A percentile compares a stretch with the other conserved stretches of the same genome.
phyloP scores from a whole-genome alignment of 2,797 vertebrate species.

The Darevskia nairensis region DNA sequence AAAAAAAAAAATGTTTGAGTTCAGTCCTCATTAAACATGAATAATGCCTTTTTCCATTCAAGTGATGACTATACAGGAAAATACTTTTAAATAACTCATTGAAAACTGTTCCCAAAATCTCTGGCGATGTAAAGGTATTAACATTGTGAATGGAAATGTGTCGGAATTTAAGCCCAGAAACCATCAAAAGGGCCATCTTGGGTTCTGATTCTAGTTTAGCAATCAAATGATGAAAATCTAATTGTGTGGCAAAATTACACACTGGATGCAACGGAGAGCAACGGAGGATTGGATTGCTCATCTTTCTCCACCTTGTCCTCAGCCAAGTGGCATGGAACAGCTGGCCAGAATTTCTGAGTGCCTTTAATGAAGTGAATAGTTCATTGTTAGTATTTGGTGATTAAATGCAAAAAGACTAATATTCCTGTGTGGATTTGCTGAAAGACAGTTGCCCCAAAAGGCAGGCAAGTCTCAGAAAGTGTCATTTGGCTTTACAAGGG shows the following conservation, averaged over 20 bases:
- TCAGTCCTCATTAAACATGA: not conserved
- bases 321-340: constrained; percentile 89
- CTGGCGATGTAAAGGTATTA: constrained; percentile 1
- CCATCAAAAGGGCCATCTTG: constrained; percentile 11
- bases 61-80: not conserved
- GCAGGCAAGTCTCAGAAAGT: constrained; percentile 28
- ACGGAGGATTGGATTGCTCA: constrained; percentile 83
- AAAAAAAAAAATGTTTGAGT: not conserved
- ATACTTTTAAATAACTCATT: not conserved
- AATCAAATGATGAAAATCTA: constrained; percentile 73
- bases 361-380: constrained; percentile 89
- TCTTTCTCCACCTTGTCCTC: constrained; percentile 89
- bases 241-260: constrained; percentile 80
- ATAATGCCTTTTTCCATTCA: not conserved
- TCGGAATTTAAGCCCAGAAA: constrained; percentile 42
- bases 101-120: constrained; percentile 38
- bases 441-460: constrained; percentile 80
- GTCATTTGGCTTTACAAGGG: constrained; percentile 1
- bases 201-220: constrained; percentile 63
- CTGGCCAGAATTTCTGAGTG: constrained; percentile 92
- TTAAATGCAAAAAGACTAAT: constrained; percentile 92
- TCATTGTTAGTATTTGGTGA: constrained; percentile 84
- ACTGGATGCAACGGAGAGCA: constrained; percentile 78
- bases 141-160: constrained; percentile 28
- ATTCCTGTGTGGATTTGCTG: constrained; percentile 86